These are phyloP conservation scores for Chaenogobius annularis DNA, from an alignment of 2,113 vertebrate species.

Conservation along the genomic window DNA sequence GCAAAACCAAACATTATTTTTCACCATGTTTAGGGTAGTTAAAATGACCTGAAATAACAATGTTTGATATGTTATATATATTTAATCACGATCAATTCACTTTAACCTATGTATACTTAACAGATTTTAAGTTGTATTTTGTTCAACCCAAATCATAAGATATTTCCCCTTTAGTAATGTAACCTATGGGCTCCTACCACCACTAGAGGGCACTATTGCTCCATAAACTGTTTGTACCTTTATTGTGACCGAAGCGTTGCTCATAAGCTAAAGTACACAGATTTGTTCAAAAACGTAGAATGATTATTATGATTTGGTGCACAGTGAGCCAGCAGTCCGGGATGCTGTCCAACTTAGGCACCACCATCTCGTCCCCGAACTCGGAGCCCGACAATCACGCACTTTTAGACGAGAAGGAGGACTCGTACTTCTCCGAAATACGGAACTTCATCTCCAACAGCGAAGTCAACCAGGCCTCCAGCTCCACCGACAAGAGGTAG, in stretches of 20 bases:
- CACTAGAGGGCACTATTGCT: background rate
- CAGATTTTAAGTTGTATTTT: too few relatives aligned
- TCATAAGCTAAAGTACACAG: too few relatives aligned
- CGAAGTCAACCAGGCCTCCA: conserved; percentile 89
- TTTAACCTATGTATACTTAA: too few relatives aligned
- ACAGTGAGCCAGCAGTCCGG: conserved; percentile 96
- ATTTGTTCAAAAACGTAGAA: too few relatives aligned
- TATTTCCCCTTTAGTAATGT: background rate
- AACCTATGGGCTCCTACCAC: background rate
- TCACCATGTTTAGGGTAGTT: too few relatives aligned
- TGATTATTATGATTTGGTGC: conserved; percentile 21
- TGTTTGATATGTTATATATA: too few relatives aligned
- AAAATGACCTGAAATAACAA: too few relatives aligned
- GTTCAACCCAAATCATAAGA: too few relatives aligned
- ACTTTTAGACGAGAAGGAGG: conserved; percentile 99
- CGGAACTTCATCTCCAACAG: conserved; percentile 99
- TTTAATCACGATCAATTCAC: too few relatives aligned
- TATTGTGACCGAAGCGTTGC: background rate
- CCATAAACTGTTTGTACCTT: background rate
- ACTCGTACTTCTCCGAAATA: conserved; percentile 99
- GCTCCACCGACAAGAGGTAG: conserved; percentile 92
- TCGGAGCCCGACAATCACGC: conserved; percentile 98
- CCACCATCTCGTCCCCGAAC: conserved; percentile 89
- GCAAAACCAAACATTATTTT: too few relatives aligned
- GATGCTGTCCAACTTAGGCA: conserved; percentile 88